Conservation (phyloP, 2,113 vertebrate species). For the Megaleporinus macrocephalus region DNA sequence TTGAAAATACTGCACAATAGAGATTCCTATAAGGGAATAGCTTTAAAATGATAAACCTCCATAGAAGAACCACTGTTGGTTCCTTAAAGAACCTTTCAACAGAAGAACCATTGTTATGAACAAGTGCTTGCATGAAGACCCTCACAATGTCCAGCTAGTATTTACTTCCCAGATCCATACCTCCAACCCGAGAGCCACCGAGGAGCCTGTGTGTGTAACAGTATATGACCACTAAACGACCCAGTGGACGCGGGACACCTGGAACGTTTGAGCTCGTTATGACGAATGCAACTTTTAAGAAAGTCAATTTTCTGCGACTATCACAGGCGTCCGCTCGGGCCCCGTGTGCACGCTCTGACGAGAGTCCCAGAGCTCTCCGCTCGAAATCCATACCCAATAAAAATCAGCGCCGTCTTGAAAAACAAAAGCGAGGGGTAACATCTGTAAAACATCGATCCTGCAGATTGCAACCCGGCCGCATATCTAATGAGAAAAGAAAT, state of each 20-base stretch:
- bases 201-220: too few relatives aligned
- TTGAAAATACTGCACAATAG: too few relatives aligned
- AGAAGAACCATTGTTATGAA: too few relatives aligned
- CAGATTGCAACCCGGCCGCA: constrained; percentile 78
- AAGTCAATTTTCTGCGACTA: not conserved
- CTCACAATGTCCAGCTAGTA: too few relatives aligned
- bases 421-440: constrained; percentile 79
- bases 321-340: constrained; percentile 17
- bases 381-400: constrained; percentile 83
- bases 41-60: too few relatives aligned
- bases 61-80: too few relatives aligned
- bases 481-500: constrained; percentile 85
- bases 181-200: too few relatives aligned
- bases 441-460: constrained; percentile 82
- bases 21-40: too few relatives aligned
- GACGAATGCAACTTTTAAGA: not conserved
- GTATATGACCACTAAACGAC: not conserved
- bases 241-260: too few relatives aligned
- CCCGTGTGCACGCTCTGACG: constrained; percentile 47
- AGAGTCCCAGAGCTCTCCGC: constrained; percentile 75
- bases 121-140: too few relatives aligned
- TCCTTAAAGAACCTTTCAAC: too few relatives aligned
- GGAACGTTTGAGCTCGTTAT: not conserved
- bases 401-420: constrained; percentile 79
- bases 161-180: too few relatives aligned